Evolutionary conservation across 2,888 invertebrate genomes (phyloP), one percentile per base, ranked within the genome.

Genomic region (Drosophila aldrichi): DNA sequence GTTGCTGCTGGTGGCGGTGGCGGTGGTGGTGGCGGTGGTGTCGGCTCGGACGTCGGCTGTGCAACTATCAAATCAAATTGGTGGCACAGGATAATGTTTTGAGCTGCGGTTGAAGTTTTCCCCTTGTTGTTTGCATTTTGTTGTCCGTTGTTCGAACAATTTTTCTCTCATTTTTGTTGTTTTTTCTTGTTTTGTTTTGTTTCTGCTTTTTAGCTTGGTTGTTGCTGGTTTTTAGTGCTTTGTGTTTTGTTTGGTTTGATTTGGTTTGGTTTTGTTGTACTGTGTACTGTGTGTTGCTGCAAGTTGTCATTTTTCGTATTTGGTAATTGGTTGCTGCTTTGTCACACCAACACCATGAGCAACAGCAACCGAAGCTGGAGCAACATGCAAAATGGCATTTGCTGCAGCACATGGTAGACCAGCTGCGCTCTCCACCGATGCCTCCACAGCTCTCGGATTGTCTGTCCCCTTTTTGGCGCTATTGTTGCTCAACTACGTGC

Each of bases 251-350:
- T 77, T 66, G 38, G 71, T 65, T 59, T 64, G 57, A 40, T 63
- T 69, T 52, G 55, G 54, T 68, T 69, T 68, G 54, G 22, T 54
- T 67, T 54, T n/a, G 55, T 54, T 64, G 61, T 65, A 58, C 48
- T 32, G 40, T 51, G 44, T 56, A 32, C 43, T 64, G 54, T 73
- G 69, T 71, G 74, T 76, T 79, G 83, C 79, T 81, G 84, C 87
- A 87, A 88, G 89, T 87, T 85, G 89, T 88, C 89, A 85, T 88
- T 85, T 85, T 88, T 86, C 80, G 89, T 81, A 88, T 85, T 88
- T 83, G 89, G 85, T 85, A 88, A 85, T 85, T 85, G 85, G 85
- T 88, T 81, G 87, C 87, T 85, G 87, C 84, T 85, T 88, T 85
- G 85, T 88, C 85, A 87, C 82, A 84, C 88, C 78, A 81, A 44